Evolutionary conservation across 2,888 invertebrate genomes (phyloP).

Genomic region (Argyra leucocephala): DNA sequence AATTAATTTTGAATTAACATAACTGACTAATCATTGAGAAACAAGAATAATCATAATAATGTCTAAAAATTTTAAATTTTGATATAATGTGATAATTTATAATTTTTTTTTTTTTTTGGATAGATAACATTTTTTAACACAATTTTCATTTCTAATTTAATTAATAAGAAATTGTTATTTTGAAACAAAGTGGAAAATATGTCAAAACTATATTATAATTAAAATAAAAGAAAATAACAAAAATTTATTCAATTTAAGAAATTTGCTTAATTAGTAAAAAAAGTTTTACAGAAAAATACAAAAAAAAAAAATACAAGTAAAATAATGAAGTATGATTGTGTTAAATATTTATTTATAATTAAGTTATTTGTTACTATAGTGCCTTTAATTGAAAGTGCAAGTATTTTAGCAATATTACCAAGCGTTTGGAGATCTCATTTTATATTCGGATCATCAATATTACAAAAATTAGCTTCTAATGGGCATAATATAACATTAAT

Average conservation of each 20-base stretch:
- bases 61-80: not conserved
- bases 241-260: not conserved
- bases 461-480: constrained; percentile 32
- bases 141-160: not conserved
- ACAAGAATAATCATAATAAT: not conserved
- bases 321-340: not conserved
- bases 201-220: too few species aligned
- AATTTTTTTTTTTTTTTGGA: not conserved
- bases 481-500: constrained; percentile 38
- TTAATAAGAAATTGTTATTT: not conserved
- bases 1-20: not conserved
- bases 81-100: not conserved
- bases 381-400: constrained; percentile 26
- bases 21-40: not conserved
- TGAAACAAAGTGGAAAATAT: not conserved
- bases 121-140: too few species aligned
- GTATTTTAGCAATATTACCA: constrained; percentile 40
- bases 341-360: not conserved
- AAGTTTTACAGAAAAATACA: not conserved
- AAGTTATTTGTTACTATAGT: not conserved
- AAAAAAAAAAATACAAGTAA: not conserved
- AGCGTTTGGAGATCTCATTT: constrained; percentile 42
- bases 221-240: too few species aligned
- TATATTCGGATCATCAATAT: constrained; percentile 35
- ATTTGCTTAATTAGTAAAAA: not conserved